phyloP scores from a whole-genome alignment of 1,140 invertebrate genomes.

The Stegodyphus dumicola region DNA sequence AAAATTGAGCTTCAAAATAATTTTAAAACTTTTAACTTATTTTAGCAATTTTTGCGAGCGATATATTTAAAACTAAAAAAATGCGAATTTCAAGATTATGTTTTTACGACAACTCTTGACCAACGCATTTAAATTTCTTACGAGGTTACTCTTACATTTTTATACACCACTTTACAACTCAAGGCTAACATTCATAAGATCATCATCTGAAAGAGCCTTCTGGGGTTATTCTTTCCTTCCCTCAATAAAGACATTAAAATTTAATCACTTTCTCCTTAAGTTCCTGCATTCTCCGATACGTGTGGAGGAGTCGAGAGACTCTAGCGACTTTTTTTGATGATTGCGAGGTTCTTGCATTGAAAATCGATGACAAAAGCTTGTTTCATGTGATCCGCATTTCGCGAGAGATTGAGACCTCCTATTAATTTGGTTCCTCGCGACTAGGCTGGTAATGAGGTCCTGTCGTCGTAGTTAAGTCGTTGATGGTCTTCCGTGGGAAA shows the following conservation, averaged over 20 bases:
- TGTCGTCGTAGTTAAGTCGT: too few relatives aligned
- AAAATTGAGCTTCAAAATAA: too few relatives aligned
- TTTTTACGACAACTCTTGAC: too few relatives aligned
- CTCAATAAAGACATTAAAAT: slow-evolving; percentile 46
- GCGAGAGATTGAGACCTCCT: slow-evolving; percentile 7
- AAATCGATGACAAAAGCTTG: slow-evolving; percentile 52
- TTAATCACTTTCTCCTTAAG: slow-evolving; percentile 43
- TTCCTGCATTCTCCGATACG: slow-evolving; percentile 21
- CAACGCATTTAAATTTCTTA: too few relatives aligned
- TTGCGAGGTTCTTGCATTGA: slow-evolving; percentile 32
- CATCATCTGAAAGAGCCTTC: slow-evolving; percentile 16
- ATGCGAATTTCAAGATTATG: too few relatives aligned
- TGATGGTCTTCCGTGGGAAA: too few relatives aligned
- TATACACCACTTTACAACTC: too few relatives aligned
- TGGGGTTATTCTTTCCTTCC: slow-evolving; percentile 9
- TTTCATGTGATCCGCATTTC: not conserved
- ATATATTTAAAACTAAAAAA: too few relatives aligned
- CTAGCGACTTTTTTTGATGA: slow-evolving; percentile 24
- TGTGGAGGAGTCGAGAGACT: slow-evolving; percentile 5
- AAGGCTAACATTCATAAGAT: not conserved
- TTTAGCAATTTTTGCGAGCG: too few relatives aligned
- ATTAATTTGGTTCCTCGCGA: slow-evolving; percentile 30
- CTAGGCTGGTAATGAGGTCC: not conserved
- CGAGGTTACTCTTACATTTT: too few relatives aligned
- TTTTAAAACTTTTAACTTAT: too few relatives aligned